Percentiles rank a stretch among this genome's conserved stretches.
Evolutionary conservation across 2,888 invertebrate species (phyloP).

Genomic region (Anthrax anthrax): DNA sequence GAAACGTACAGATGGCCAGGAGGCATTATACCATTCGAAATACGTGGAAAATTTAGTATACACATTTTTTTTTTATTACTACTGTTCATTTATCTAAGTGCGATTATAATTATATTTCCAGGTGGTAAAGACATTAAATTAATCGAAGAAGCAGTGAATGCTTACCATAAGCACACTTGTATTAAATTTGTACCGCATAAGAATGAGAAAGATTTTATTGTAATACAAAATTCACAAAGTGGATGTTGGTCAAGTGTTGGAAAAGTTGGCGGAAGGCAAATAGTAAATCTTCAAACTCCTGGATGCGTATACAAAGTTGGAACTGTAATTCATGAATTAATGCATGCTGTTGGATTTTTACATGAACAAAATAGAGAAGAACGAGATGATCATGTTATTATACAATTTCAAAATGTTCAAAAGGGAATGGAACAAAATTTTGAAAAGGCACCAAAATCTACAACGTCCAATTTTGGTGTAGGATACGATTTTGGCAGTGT

Average conservation of each 20-base stretch:
- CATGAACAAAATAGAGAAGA: constrained; percentile 64
- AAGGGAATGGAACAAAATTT: constrained; percentile 51
- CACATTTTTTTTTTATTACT: constrained; percentile 7
- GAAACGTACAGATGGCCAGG: constrained; percentile 42
- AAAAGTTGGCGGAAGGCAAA: constrained; percentile 36
- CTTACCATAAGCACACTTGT: constrained; percentile 57
- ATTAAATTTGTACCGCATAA: constrained; percentile 43
- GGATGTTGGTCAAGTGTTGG: constrained; percentile 69
- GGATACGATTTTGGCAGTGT: constrained; percentile 67
- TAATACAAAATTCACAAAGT: constrained; percentile 44
- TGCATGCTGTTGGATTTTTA: constrained; percentile 58
- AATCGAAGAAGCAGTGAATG: constrained; percentile 52
- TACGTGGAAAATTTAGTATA: constrained; percentile 47
- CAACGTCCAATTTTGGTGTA: constrained; percentile 51
- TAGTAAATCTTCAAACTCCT: constrained; percentile 23
- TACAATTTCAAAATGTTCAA: constrained; percentile 16
- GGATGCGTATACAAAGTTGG: constrained; percentile 48
- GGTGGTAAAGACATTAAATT: constrained; percentile 43
- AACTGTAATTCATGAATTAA: constrained; percentile 56
- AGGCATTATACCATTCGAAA: constrained; percentile 51
- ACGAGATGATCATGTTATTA: constrained; percentile 45
- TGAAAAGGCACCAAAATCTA: constrained; percentile 41
- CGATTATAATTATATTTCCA: constrained; percentile 10
- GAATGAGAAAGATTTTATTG: constrained; percentile 47
- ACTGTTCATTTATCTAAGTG: neutral